Conservation (phyloP, 2,888 invertebrate genomes). For the Apotomis turbidana region DNA sequence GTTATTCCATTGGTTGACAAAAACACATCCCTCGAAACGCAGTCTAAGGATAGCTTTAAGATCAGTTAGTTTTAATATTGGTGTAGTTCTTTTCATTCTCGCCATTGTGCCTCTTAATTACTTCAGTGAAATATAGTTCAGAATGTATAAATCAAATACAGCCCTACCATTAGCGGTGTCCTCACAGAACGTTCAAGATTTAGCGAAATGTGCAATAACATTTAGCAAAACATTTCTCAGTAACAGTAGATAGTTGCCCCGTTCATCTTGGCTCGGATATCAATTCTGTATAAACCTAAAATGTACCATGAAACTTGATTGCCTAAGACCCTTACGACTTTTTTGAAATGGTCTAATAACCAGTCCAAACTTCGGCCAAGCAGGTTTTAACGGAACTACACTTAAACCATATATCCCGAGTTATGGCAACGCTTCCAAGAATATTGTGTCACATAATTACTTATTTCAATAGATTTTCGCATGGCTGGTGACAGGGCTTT, state of each 20-base stretch:
- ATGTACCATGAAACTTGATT: not conserved
- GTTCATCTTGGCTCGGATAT: conserved; percentile 6
- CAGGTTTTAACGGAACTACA: conserved; percentile 22
- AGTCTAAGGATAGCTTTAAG: no score
- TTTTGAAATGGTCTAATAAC: not conserved
- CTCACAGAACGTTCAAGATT: not conserved
- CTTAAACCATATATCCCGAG: not conserved
- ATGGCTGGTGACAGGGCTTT: conserved; percentile 31
- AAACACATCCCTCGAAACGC: no score
- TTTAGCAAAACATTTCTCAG: conserved; percentile 1
- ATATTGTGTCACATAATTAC: conserved; percentile 34
- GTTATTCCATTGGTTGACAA: no score
- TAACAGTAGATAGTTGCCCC: conserved; percentile 5
- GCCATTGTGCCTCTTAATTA: no score
- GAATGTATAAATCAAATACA: no score
- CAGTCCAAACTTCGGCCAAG: not conserved
- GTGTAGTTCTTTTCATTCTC: no score
- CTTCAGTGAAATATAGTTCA: no score
- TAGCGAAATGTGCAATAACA: not conserved
- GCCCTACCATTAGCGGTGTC: not conserved
- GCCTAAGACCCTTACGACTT: not conserved
- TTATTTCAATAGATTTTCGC: conserved; percentile 20
- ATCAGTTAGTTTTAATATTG: no score
- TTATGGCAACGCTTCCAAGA: conserved; percentile 11
- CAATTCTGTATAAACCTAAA: not conserved